These are phyloP conservation scores for Diplogasteroides magnus DNA, from an alignment of 1,140 invertebrate species.

Conservation along the genomic window DNA sequence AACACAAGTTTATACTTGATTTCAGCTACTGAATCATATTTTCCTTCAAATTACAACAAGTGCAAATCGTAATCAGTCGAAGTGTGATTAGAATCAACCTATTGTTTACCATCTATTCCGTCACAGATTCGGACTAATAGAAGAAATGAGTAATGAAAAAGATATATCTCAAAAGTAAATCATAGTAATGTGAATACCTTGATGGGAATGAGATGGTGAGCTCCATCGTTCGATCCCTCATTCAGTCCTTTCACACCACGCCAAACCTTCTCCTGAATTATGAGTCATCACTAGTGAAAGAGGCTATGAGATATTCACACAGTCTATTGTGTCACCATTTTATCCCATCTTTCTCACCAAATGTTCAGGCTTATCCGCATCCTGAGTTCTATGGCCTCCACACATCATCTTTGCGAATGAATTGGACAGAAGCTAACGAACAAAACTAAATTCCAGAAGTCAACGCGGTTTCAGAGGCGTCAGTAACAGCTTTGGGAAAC, in stretches of 20 bases:
- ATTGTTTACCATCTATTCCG: not conserved
- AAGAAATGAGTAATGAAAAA: constrained; percentile 4
- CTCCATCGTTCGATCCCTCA: constrained; percentile 27
- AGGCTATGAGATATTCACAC: too few relatives aligned
- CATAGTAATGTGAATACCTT: constrained; percentile 12
- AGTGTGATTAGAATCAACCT: not conserved
- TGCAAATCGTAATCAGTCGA: not conserved
- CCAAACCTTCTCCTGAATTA: constrained; percentile 22
- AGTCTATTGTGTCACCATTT: too few relatives aligned
- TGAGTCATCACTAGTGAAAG: too few relatives aligned
- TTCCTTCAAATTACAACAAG: not conserved
- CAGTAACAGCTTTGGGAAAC: too few relatives aligned
- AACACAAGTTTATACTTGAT: not conserved
- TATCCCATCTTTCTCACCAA: too few relatives aligned
- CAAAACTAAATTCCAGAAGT: too few relatives aligned
- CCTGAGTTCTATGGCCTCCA: too few relatives aligned
- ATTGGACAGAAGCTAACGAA: too few relatives aligned
- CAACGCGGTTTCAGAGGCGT: too few relatives aligned
- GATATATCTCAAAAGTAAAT: not conserved
- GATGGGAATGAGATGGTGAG: constrained; percentile 23
- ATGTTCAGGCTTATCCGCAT: too few relatives aligned
- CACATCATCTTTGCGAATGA: too few relatives aligned
- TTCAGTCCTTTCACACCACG: constrained; percentile 24
- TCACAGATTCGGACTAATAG: not conserved
- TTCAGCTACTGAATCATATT: not conserved